Conservation (phyloP, 2,888 invertebrate genomes). For the Apoda limacodes region DNA sequence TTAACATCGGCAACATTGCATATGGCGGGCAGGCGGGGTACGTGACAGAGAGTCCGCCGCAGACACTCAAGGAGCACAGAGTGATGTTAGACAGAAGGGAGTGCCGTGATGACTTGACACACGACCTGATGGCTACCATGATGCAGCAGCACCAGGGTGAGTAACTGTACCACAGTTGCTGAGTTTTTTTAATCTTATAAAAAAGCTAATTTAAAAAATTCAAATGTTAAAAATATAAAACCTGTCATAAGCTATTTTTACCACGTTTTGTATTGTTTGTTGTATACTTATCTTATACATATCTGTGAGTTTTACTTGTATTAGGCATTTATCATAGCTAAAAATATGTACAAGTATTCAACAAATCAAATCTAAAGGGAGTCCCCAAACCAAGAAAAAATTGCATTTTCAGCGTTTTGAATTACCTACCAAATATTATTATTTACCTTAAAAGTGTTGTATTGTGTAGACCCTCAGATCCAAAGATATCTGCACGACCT, state of each 20-base stretch:
- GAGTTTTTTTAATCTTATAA: conserved; percentile 6
- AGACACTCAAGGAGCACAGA: conserved; percentile 43
- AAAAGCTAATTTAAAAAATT: conserved; percentile 4
- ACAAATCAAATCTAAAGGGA: too few relatives aligned
- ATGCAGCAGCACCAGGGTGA: conserved; percentile 58
- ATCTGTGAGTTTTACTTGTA: too few relatives aligned
- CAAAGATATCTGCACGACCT: too few relatives aligned
- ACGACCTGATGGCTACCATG: conserved; percentile 66
- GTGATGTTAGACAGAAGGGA: conserved; percentile 61
- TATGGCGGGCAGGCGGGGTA: conserved; percentile 54
- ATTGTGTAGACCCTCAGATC: too few relatives aligned
- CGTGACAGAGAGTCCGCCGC: conserved; percentile 40
- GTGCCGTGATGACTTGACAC: conserved; percentile 64
- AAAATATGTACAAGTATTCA: too few relatives aligned
- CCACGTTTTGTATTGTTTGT: conserved; percentile 9
- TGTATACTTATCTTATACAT: conserved; percentile 10
- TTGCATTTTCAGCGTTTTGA: too few relatives aligned
- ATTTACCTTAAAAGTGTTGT: too few relatives aligned
- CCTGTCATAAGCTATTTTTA: too few relatives aligned
- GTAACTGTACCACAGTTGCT: conserved; percentile 4
- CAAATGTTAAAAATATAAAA: too few relatives aligned
- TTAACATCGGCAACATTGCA: conserved; percentile 52
- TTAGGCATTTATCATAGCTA: too few relatives aligned
- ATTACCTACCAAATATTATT: too few relatives aligned
- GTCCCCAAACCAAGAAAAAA: too few relatives aligned